These are phyloP conservation scores for Cyclophora punctaria DNA, from an alignment of 2,888 invertebrate genomes.

Conservation along the genomic window DNA sequence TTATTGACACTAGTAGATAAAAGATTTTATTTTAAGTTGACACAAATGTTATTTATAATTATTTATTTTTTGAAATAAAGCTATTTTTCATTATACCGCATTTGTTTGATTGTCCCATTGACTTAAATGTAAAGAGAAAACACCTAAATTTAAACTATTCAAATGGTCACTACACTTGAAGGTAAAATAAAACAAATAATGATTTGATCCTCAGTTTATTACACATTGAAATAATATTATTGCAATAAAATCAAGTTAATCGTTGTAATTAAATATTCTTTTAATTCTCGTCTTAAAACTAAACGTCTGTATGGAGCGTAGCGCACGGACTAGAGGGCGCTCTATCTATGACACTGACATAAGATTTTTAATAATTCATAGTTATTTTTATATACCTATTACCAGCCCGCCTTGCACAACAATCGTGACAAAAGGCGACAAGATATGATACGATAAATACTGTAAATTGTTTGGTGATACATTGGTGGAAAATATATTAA, in stretches of 20 bases:
- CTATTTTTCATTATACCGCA: conserved; percentile 35
- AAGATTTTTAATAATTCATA: no score
- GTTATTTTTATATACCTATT: no score
- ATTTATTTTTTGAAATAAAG: conserved; percentile 61
- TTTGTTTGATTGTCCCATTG: not conserved
- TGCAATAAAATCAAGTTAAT: conserved; percentile 53
- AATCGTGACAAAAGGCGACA: no score
- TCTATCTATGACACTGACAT: conserved; percentile 5
- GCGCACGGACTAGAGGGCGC: conserved; percentile 56
- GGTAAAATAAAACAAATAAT: conserved; percentile 34
- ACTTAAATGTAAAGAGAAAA: conserved; percentile 4
- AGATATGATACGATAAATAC: no score
- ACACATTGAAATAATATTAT: conserved; percentile 57
- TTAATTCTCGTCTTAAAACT: conserved; percentile 39
- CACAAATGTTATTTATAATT: conserved; percentile 56
- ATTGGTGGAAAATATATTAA: no score
- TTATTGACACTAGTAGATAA: conserved; percentile 2
- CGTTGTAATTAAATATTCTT: conserved; percentile 53
- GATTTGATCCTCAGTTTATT: conserved; percentile 62
- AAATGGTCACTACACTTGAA: no score
- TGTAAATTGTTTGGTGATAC: no score
- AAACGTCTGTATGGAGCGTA: conserved; percentile 37
- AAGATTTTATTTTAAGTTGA: conserved; percentile 14
- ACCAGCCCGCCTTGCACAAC: no score
- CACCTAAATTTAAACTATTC: not conserved